Conservation (phyloP, 2,888 invertebrate genomes). For the Drosophila peninsularis region DNA sequence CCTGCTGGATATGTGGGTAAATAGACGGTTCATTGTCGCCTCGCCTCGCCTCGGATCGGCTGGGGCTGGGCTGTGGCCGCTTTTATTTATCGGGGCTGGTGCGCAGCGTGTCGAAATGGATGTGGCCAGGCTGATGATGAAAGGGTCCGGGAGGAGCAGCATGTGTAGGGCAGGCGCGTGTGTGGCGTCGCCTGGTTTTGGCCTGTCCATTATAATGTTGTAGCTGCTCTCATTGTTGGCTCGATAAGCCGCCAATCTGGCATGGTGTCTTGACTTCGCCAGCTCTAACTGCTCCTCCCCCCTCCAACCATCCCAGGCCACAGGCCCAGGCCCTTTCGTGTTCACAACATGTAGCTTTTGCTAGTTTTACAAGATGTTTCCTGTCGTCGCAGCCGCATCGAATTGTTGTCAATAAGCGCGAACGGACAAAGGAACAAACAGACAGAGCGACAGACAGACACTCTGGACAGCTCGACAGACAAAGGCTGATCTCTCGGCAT, state of each 20-base stretch:
- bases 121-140: slow-evolving; percentile 16
- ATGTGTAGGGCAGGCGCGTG: slow-evolving; percentile 59
- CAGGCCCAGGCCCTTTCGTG: slow-evolving; percentile 75
- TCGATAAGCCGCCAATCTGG: slow-evolving; percentile 70
- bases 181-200: slow-evolving; percentile 66
- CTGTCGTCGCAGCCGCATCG: slow-evolving; percentile 84
- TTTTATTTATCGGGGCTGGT: slow-evolving; percentile 75
- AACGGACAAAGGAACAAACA: slow-evolving; percentile 33
- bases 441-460: slow-evolving; percentile 17
- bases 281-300: slow-evolving; percentile 2
- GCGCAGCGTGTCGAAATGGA: slow-evolving; percentile 73
- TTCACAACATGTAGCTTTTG: slow-evolving; percentile 82
- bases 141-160: slow-evolving; percentile 3
- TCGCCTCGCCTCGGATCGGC: slow-evolving; percentile 27
- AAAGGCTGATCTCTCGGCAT: slow-evolving; percentile 34
- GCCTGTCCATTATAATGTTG: slow-evolving; percentile 81
- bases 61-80: slow-evolving; percentile 45
- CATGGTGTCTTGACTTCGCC: slow-evolving; percentile 46
- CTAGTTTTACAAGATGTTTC: slow-evolving; percentile 85
- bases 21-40: slow-evolving; percentile 81
- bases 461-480: slow-evolving; percentile 11
- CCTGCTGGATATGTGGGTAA: slow-evolving; percentile 60
- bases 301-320: not conserved
- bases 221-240: slow-evolving; percentile 80
- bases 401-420: slow-evolving; percentile 84